Conservation (phyloP, 2,888 invertebrate species). For the Plebejus argus region DNA sequence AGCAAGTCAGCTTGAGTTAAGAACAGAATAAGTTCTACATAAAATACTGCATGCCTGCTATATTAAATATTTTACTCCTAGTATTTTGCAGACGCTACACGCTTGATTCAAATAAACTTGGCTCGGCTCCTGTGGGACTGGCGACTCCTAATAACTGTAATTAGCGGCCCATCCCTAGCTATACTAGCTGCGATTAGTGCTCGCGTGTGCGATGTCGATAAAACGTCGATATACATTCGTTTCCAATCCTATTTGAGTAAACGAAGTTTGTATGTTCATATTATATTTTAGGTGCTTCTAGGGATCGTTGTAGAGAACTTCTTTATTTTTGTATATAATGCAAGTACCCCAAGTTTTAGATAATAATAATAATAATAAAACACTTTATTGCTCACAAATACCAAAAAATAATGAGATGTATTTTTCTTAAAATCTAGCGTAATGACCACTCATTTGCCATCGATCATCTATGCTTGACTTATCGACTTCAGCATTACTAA, state of each 20-base stretch:
- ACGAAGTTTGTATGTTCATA: conserved; percentile 37
- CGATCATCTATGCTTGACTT: no score
- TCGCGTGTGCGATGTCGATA: conserved; percentile 45
- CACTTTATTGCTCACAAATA: no score
- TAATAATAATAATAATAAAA: no score
- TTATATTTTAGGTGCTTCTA: conserved; percentile 44
- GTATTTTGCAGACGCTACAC: conserved; percentile 25
- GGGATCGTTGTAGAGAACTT: neutral
- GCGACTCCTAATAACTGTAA: conserved; percentile 70
- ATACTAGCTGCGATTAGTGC: conserved; percentile 46
- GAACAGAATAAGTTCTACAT: no score
- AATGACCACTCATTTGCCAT: no score
- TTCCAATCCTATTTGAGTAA: conserved; percentile 3
- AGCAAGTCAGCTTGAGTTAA: no score
- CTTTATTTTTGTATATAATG: no score
- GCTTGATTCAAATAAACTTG: conserved; percentile 45
- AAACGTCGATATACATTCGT: conserved; percentile 40
- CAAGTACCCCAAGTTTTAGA: neutral
- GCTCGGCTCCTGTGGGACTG: conserved; percentile 58
- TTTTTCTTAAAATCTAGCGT: no score
- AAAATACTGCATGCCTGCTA: no score
- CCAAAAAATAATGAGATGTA: no score
- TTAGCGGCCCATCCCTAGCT: conserved; percentile 63
- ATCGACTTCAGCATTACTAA: no score
- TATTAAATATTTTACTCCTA: neutral